Evolutionary conservation across 1,140 invertebrate genomes (phyloP), one percentile per base, ranked within the genome.

Genomic region (Drosophila funebris): DNA sequence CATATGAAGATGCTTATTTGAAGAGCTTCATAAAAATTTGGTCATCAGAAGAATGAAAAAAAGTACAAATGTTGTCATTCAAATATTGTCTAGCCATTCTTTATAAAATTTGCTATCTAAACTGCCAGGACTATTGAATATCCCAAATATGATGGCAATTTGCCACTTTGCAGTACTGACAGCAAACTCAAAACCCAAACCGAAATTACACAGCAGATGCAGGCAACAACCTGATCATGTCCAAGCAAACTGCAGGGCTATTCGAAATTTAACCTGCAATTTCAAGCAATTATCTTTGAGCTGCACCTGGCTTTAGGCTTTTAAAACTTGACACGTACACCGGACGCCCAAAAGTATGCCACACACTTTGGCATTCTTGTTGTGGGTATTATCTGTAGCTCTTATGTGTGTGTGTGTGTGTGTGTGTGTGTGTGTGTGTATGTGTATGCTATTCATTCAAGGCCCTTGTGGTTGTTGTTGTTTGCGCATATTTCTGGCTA

Each of bases 221-320:
- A 41, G 69, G 46, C 20, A 46, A 29, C 62, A 69, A 36, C 5
- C 29, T 54, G 57, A 36, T 58, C 78, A 64, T 77, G 46, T 53
- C 60, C 27, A 33, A 75, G 13, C 61, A 43, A 22, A 41, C 60
- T 53, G 27, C 46, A 24, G 41, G 67, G 54, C 78, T 76, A 61
- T 67, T 82, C 43, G 58, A 58, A 76, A 76, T 88, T 69, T 67
- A 53, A 64, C 44, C 61, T 61, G 78, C 76, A 87, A 88, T 83
- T 87, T 87, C 66, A 71, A 50, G 78, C 83, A 76, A 88, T 88
- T 88, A 88, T 82, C 67, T 75, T 63, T 58, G 62, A 54, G 60
- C 36, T 29, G 66, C 63, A 76, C 46, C 74, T 60, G 58, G 82
- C 73, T 62, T 77, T 78, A 64, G 70, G 58, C 69, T 78, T 48